Base-by-base conservation (phyloP, 2,888 invertebrate genomes). In the Sphecodes monilicornis region DNA sequence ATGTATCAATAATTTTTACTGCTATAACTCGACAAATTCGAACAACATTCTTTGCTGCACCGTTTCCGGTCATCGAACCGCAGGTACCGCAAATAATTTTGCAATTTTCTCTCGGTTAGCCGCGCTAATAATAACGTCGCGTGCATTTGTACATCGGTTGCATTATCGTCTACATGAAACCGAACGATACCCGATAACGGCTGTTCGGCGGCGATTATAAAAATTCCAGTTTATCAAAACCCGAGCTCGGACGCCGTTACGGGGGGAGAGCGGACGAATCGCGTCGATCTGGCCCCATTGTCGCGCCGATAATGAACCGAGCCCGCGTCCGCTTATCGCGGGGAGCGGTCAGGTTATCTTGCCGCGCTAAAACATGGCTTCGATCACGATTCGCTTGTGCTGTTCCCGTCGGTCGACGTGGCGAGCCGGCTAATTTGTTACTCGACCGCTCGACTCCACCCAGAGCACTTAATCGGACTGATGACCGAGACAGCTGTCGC, bases 401-500 rank as follows among this genome's bases (percentile, higher is more conserved):
- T 13, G 26, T 57, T 64, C 73, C 80, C 68, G 43, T 54, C 74
- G 54, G 71, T 70, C 80, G 50, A 43, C 72, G 71, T n/a, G 60
- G 46, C 57, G 36, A 50, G 70, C 77, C 75, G 74, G 76, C 78
- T 88, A 88, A 90, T 90, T 90, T 82, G 89, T 89, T 85, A 85
- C 82, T 82, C 73, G 75, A 77, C 72, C 81, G 74, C 64, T 86
- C 87, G 81, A 54, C 73, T 77, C 82, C 87, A 82, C 72, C 82
- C 79, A 78, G 79, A 81, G 77, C 85, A 84, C 84, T 90, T 90
- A 86, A 90, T 88, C 88, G 90, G 84, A 78, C 74, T 78, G 89
- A 88, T 87, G 89, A 85, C 84, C 73, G 86, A 86, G 91, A 89
- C 91, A 92, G 91, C 91, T 92, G 92, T 91, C 91, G 91, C 84